Base-by-base conservation (phyloP, 2,888 invertebrate genomes). In the Oxyscelio sp. region DNA sequence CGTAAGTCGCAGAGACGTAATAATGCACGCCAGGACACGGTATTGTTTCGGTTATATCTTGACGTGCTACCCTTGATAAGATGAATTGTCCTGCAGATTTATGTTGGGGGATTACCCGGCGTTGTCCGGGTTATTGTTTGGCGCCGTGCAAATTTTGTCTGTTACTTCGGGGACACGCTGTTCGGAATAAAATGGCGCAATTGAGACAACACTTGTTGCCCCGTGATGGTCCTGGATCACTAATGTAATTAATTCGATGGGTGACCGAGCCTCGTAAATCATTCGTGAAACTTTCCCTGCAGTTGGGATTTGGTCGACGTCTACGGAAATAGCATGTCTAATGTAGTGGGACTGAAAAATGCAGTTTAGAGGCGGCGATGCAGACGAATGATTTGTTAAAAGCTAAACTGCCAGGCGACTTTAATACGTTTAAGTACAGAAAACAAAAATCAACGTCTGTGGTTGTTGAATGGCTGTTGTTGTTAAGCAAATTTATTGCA, bases 331-430 rank as follows among this genome's bases (percentile, higher is more conserved):
- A 50, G 27, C 17, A n/a, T 24, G 22, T 17, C 50, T 59, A 52
- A 59, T 52, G 66, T 45, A 52, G 59, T 48, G 6, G 22, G 15
- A 48, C 34, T 31, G 71, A 78, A 63, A 52, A 85, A 87, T 81
- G 65, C 81, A 83, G 85, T 86, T 83, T 83, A 77, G 79, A 77
- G 45, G 54, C 66, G 6, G 45, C 68, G 73, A 74, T 75, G 83
- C 43, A 19, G 8, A 24, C n/a, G 85, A 79, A 77, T 77, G 71
- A 79, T 75, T 83, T 86, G 78, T 86, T 85, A 87, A 87, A 86
- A 75, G 87, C 85, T 87, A 77, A 56, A 34, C 63, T 27, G 27
- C n/a, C n/a, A n/a, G n/a, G n/a, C n/a, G n/a, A n/a, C n/a, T n/a
- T n/a, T n/a, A n/a, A n/a, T n/a, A n/a, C n/a, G n/a, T n/a, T n/a